Conservation (phyloP, 2,888 invertebrate genomes). For the Clistopyga incitator region DNA sequence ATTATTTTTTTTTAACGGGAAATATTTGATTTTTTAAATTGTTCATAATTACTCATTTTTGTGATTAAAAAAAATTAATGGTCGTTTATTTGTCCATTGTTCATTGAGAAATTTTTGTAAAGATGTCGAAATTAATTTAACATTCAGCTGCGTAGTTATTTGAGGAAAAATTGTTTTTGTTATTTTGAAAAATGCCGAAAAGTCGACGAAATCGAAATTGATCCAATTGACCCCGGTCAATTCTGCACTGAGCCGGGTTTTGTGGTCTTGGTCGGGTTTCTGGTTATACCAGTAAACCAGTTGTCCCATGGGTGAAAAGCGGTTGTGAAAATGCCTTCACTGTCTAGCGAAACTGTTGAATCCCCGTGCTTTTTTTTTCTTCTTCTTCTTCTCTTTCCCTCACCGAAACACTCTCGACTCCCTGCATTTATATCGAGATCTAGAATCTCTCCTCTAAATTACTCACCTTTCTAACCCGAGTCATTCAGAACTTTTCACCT, state of each 20-base stretch:
- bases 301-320: slow-evolving; percentile 75
- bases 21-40: too few species aligned
- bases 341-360: slow-evolving; percentile 47
- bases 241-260: neutral
- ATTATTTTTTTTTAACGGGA: too few species aligned
- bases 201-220: neutral
- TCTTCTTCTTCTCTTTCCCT: slow-evolving; percentile 10
- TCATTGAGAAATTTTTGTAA: too few species aligned
- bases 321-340: slow-evolving; percentile 78
- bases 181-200: neutral
- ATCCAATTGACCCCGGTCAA: neutral
- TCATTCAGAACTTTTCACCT: neutral
- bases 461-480: slow-evolving; percentile 18
- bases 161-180: too few species aligned
- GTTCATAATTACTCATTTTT: too few species aligned
- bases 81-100: too few species aligned
- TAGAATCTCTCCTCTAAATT: slow-evolving; percentile 27
- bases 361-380: slow-evolving; percentile 39
- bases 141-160: too few species aligned
- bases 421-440: slow-evolving; percentile 35
- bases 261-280: slow-evolving; percentile 69
- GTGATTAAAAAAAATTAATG: too few species aligned
- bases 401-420: slow-evolving; percentile 47
- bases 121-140: too few species aligned
- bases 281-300: slow-evolving; percentile 76